Evolutionary conservation across 1,140 invertebrate genomes (phyloP).

Genomic region (Hycleus cichorii): DNA sequence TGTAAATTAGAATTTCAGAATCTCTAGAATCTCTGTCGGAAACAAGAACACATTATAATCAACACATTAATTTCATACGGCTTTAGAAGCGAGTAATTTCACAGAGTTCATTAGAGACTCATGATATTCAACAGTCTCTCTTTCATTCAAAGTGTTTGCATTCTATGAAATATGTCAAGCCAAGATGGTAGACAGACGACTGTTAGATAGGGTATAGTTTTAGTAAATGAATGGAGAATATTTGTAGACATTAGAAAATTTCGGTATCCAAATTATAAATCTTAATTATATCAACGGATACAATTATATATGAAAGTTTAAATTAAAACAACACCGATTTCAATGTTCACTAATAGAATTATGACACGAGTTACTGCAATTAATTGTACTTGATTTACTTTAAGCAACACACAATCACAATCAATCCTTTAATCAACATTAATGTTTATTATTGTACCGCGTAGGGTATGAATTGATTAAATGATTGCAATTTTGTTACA

Average conservation of each 20-base stretch:
- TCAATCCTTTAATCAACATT: too few species aligned
- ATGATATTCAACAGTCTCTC: slow-evolving; percentile 15
- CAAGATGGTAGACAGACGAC: slow-evolving; percentile 8
- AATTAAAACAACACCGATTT: slow-evolving; percentile 9
- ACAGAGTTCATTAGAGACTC: slow-evolving; percentile 13
- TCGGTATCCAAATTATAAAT: not conserved
- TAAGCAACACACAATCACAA: too few species aligned
- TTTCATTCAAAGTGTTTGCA: slow-evolving; percentile 2
- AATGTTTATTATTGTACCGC: too few species aligned
- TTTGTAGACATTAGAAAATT: too few species aligned
- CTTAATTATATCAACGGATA: slow-evolving; percentile 14
- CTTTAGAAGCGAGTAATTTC: slow-evolving; percentile 1
- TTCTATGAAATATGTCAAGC: slow-evolving; percentile 14
- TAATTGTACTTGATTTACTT: slow-evolving; percentile 3
- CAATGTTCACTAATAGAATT: slow-evolving; percentile 2
- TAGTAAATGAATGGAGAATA: slow-evolving; percentile 1
- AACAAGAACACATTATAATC: slow-evolving; percentile 1
- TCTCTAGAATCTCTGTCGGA: too few species aligned
- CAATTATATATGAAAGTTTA: slow-evolving; percentile 1
- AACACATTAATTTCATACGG: slow-evolving; percentile 1
- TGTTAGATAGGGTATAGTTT: not conserved
- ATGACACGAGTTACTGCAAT: slow-evolving; percentile 4
- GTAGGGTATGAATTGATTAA: too few species aligned
- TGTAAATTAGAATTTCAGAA: too few species aligned
- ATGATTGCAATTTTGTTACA: too few species aligned